Base-by-base conservation (phyloP, 2,888 invertebrate genomes). In the Trichacis sp. region DNA sequence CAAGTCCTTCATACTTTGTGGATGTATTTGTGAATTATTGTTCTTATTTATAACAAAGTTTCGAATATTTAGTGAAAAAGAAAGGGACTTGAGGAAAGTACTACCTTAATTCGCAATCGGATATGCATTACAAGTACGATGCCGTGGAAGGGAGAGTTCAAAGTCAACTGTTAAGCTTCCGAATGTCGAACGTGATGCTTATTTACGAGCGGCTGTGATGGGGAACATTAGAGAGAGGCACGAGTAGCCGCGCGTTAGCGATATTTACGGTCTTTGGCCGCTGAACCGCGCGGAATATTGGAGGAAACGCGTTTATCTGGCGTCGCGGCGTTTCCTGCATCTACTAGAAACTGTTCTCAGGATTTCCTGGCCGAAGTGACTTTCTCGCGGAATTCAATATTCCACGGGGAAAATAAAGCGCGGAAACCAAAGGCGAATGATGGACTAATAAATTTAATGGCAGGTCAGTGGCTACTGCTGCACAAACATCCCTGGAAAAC, bases 221-320 rank as follows among this genome's bases (percentile, higher is more conserved):
- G 42, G 30, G 20, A 59, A 54, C 55, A 51, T 51, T 54, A 51
- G 46, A 55, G 46, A n/a, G n/a, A 53, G 57, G 55, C 30, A 4
- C 11, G 33, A 48, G 59, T 45, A 17, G 14, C 19, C 30, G 36
- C 19, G 50, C 47, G 29, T 54, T 55, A 15, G 58, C 51, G 24
- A 59, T 66, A 56, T 62, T 62, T 66, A 62, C 59, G 66, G 62
- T 54, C 43, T 4, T 43, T 47, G 49, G 42, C 46, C 38, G 47
- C 54, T 43, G 55, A 57, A 64, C 40, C 50, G 51, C 48, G 45
- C 51, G 42, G 49, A 53, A 40, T 20, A 47, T 60, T 52, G 50
- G 52, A 62, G 54, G 55, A 66, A 66, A 61, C 47, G 49, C 59
- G 59, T 58, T 55, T 66, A 66, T 66, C 62, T 49, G 55, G 57